These are phyloP conservation scores for Empidonax alnorum DNA, from an alignment of 2,113 vertebrate species.

Conservation along the genomic window DNA sequence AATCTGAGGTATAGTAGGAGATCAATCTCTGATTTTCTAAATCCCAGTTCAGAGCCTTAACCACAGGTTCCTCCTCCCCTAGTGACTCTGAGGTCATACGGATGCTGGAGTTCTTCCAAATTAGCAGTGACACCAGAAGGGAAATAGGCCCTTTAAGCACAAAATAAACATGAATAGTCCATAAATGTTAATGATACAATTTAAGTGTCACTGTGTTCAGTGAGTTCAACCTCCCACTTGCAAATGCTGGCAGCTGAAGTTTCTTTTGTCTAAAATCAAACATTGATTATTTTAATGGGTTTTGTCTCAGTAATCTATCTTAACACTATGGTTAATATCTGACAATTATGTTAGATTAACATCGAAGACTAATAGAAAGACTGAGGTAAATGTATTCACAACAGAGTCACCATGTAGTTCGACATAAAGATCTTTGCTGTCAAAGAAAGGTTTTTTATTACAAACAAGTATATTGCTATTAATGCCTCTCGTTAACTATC, in stretches of 20 bases:
- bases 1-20: not conserved
- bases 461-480: not conserved
- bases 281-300: not conserved
- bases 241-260: not conserved
- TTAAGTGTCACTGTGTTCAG: not conserved
- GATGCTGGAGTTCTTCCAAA: not conserved
- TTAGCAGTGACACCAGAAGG: not conserved
- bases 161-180: not conserved
- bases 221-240: not conserved
- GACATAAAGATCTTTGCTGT: not conserved
- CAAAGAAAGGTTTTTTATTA: not conserved
- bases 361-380: not conserved
- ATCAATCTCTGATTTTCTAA: not conserved
- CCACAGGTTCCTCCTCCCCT: not conserved
- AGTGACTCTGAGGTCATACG: not conserved
- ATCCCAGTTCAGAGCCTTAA: not conserved
- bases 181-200: not conserved
- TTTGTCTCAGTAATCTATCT: slow-evolving; percentile 1
- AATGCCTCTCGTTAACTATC: not conserved
- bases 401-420: not conserved
- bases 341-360: not conserved
- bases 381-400: not conserved
- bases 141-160: not conserved
- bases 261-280: slow-evolving; percentile 21
- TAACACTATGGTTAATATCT: not conserved